Evolutionary conservation across 2,113 vertebrate genomes (phyloP), one percentile per base, ranked within the genome.

Genomic region (Nerophis ophidion): DNA sequence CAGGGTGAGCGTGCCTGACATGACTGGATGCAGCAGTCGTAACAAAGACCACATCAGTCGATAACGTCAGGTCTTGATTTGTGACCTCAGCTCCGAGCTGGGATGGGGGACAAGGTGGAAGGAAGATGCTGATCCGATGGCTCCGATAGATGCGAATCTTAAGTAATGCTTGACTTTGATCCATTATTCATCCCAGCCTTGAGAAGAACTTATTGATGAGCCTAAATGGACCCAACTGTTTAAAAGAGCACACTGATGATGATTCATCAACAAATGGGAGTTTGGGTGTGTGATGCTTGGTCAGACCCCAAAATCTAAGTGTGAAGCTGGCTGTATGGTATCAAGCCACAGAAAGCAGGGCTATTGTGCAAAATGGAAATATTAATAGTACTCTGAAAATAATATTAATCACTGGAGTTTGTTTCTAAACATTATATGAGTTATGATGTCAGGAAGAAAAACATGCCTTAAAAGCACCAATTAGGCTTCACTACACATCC

Each of bases 161-260:
- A 82, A 87, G 79, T 56, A 86, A 87, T 76, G 68, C 77, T 78
- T 63, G 62, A 75, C 81, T 86, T 83, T 86, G 77, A 88, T 90
- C 54, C 71, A 89, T 90, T 89, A 89, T 90, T 90, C 64, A 90
- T 84, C 81, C 8, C 13, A 56, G 69, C 61, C 67, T 71, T 74
- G 42, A 74, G 77, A 76, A 66, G 8, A 63, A 58, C 48, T 53
- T 77, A 86, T 84, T 67, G 81, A 88, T 74, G 69, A 72, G 44
- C 54, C 66, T 61, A 77, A 84, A 83, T 75, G 73, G 63, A 79
- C n/a, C 48, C 14, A 14, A n/a, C 26, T 60, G 26, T 33, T 60
- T 60, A 35, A 48, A 60, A n/a, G 48, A 8, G 19, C n/a, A 50
- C 45, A 34, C 15, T 60, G 26, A 48, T 14, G 8, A 48, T 58